Evolutionary conservation across 2,797 vertebrate genomes (phyloP).

Genomic region (Mormyrops boulengeri): DNA sequence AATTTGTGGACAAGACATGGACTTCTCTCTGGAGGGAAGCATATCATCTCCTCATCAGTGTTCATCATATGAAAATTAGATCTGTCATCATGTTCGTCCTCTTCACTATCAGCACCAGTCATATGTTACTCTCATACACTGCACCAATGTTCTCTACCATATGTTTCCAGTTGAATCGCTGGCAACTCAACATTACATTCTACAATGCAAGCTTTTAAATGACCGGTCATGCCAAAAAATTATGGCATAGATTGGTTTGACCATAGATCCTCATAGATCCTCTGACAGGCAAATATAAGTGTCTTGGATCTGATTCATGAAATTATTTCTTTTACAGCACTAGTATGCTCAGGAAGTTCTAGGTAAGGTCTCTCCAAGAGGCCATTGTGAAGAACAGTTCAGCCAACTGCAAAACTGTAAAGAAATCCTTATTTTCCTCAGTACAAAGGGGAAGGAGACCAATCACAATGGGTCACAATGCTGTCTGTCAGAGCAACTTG

Average conservation of each 20-base stretch:
- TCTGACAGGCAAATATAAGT: not conserved
- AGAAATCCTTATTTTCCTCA: not conserved
- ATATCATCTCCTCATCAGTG: not conserved
- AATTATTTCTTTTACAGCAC: not conserved
- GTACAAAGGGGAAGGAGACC: not conserved
- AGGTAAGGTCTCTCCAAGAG: not conserved
- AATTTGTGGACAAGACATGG: not conserved
- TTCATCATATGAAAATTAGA: not conserved
- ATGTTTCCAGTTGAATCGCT: not conserved
- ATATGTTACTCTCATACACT: not conserved
- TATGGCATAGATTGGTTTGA: not conserved
- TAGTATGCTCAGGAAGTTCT: not conserved
- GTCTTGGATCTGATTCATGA: not conserved
- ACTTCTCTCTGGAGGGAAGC: not conserved
- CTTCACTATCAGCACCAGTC: not conserved
- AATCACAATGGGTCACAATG: not conserved
- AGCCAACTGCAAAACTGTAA: not conserved
- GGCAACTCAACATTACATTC: not conserved
- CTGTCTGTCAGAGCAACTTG: not conserved
- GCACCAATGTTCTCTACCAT: not conserved
- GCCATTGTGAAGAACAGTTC: not conserved
- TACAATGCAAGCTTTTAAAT: not conserved
- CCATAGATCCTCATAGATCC: not conserved
- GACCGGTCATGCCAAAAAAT: not conserved
- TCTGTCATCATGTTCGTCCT: not conserved